These are phyloP conservation scores for Mallateleia sp. DNA, from an alignment of 2,888 invertebrate species.

Conservation along the genomic window DNA sequence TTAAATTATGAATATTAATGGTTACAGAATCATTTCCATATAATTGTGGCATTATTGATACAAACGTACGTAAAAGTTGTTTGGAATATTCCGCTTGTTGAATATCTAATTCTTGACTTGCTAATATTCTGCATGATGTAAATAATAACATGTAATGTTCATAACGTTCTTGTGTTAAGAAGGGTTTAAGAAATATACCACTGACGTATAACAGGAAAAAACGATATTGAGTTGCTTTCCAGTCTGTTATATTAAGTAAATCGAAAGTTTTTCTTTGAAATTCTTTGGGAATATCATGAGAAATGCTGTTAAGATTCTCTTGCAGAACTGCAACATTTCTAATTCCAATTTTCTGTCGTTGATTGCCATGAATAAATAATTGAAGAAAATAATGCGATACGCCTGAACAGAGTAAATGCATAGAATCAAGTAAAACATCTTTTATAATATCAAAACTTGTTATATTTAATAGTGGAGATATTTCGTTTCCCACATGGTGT, in stretches of 20 bases:
- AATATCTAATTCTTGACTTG: not conserved
- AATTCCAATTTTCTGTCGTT: too few relatives aligned
- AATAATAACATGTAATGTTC: slow-evolving; percentile 71
- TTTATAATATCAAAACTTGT: slow-evolving; percentile 45
- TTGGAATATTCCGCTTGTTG: not conserved
- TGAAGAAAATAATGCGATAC: not conserved
- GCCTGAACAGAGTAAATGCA: slow-evolving; percentile 59
- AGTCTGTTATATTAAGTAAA: slow-evolving; percentile 18
- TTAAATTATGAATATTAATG: slow-evolving; percentile 70
- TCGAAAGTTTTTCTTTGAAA: slow-evolving; percentile 78
- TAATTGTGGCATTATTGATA: slow-evolving; percentile 64
- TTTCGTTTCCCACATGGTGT: slow-evolving; percentile 55
- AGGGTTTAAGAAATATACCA: slow-evolving; percentile 51
- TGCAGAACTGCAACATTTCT: too few relatives aligned
- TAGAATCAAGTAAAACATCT: slow-evolving; percentile 42
- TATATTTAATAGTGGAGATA: slow-evolving; percentile 36
- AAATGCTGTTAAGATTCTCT: not conserved
- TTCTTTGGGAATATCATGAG: slow-evolving; percentile 49
- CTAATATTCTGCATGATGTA: slow-evolving; percentile 63
- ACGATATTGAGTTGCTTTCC: slow-evolving; percentile 22
- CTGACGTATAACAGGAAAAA: slow-evolving; percentile 56
- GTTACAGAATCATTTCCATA: slow-evolving; percentile 73
- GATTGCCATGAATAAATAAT: too few relatives aligned
- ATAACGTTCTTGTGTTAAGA: slow-evolving; percentile 61
- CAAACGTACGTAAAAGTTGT: slow-evolving; percentile 6